Conservation (phyloP, 2,113 vertebrate genomes). For the Ictalurus punctatus region DNA sequence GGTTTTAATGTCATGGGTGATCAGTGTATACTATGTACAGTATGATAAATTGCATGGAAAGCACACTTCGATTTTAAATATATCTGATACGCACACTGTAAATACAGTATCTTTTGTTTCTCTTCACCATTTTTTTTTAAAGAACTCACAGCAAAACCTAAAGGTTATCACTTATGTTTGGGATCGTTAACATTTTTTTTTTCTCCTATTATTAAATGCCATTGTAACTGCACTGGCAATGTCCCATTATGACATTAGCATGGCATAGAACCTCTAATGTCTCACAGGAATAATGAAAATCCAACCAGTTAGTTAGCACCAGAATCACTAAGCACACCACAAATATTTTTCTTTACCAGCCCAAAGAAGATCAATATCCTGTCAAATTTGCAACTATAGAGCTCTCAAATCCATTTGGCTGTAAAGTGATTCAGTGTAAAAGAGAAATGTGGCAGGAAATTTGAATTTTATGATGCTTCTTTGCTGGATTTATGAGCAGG, state of each 20-base stretch:
- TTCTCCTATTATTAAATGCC: too few species aligned
- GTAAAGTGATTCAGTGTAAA: neutral
- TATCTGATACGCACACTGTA: too few species aligned
- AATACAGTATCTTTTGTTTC: neutral
- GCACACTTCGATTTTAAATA: neutral
- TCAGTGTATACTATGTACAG: neutral
- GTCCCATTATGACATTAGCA: too few species aligned
- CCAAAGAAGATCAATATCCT: neutral
- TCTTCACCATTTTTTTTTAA: too few species aligned
- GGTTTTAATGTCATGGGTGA: too few species aligned
- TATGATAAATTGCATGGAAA: neutral
- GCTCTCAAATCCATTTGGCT: neutral
- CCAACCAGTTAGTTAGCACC: neutral
- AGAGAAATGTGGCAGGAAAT: neutral
- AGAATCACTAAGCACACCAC: neutral
- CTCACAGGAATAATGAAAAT: neutral
- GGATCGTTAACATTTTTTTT: too few species aligned
- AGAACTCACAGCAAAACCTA: too few species aligned
- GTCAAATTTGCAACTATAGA: neutral
- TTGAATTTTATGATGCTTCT: neutral
- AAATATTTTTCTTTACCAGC: neutral
- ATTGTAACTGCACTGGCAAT: too few species aligned
- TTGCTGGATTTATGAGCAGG: neutral
- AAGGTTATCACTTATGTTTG: too few species aligned
- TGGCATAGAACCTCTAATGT: too few species aligned